phyloP scores from a whole-genome alignment of 2,113 vertebrate species.

The Dasypus novemcinctus region DNA sequence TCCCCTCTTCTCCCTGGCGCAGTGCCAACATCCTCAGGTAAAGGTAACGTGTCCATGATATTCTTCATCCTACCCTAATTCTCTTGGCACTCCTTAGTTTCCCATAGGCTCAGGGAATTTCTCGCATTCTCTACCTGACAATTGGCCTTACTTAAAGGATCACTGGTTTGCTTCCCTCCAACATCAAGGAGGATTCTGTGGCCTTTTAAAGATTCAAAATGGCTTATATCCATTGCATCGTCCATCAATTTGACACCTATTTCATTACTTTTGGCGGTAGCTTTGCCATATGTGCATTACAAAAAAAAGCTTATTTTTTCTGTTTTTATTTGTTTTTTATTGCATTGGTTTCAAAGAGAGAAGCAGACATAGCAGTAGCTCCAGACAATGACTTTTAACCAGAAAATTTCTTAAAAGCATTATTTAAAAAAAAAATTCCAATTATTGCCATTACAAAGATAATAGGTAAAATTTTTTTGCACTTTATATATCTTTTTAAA shows the following conservation, averaged over 20 bases:
- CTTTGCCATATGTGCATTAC: neutral
- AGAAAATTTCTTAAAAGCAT: neutral
- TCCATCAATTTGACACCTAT: neutral
- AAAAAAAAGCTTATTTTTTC: neutral
- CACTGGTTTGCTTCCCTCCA: neutral
- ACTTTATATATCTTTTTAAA: neutral
- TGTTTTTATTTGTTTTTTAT: neutral
- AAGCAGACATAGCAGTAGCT: neutral
- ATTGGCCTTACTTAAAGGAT: neutral
- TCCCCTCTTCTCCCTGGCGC: neutral
- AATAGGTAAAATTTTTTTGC: neutral
- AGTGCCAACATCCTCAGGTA: neutral
- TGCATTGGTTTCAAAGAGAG: neutral
- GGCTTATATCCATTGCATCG: neutral
- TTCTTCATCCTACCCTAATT: neutral
- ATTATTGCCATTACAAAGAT: neutral
- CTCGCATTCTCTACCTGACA: neutral
- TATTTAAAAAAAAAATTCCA: neutral
- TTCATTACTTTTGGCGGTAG: neutral
- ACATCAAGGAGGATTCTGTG: neutral
- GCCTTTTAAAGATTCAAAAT: neutral
- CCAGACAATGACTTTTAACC: neutral
- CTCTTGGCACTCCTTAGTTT: neutral
- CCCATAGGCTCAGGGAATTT: neutral
- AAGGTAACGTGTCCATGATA: neutral